phyloP scores from a whole-genome alignment of 2,888 invertebrate species.

The Eristalis tenax region DNA sequence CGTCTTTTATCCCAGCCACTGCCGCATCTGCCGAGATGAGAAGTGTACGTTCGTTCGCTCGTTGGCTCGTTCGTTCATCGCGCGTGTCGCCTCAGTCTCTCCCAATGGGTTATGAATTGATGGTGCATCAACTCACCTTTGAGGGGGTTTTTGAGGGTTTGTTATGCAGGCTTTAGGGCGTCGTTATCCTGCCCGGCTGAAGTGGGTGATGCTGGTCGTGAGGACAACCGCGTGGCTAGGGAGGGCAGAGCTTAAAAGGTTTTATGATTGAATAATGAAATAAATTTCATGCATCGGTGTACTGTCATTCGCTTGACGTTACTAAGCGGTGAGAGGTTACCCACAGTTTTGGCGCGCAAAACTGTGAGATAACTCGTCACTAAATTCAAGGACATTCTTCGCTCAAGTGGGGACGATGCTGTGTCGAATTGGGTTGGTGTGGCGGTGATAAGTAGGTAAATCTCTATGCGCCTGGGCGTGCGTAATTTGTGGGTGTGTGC shows the following conservation, averaged over 20 bases:
- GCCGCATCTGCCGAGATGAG: conserved; percentile 42
- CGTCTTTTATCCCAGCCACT: conserved; percentile 17
- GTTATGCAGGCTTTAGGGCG: conserved; percentile 44
- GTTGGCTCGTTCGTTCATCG: neutral
- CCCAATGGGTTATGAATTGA: conserved; percentile 37
- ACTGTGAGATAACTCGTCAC: neutral
- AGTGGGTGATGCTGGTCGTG: conserved; percentile 15
- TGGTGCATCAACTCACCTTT: conserved; percentile 42
- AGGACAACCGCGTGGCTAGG: conserved; percentile 23
- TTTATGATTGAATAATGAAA: conserved; percentile 55
- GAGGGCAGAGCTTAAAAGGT: conserved; percentile 10
- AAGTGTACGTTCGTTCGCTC: conserved; percentile 2
- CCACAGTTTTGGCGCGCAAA: neutral
- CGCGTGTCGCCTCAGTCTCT: conserved; percentile 5
- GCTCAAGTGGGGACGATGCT: neutral
- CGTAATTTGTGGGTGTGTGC: neutral
- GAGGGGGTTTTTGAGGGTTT: conserved; percentile 32
- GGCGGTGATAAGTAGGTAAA: neutral
- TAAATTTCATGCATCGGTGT: conserved; percentile 11
- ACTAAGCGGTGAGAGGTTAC: neutral
- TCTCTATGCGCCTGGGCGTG: neutral
- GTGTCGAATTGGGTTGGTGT: neutral
- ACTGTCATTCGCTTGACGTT: conserved; percentile 15
- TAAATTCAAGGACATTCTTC: neutral
- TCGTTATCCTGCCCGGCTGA: conserved; percentile 48